Percentiles rank a stretch among this genome's conserved stretches.
Evolutionary conservation across 1,140 invertebrate species (phyloP).

Genomic region (Hylaeus volcanicus): DNA sequence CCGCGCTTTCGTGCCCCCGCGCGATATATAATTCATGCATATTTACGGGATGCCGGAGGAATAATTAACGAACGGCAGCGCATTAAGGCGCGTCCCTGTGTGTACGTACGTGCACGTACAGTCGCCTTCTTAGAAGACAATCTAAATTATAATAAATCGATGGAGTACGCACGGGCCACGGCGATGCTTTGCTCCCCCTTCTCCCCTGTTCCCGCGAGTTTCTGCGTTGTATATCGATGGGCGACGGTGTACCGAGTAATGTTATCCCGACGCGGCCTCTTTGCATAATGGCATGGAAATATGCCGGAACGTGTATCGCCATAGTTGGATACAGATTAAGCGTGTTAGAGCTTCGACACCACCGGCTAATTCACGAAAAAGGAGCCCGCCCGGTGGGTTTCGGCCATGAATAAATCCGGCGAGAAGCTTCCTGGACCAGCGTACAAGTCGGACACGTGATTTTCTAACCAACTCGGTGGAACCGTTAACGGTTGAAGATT

Average conservation of each 20-base stretch:
- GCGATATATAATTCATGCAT: constrained; percentile 70
- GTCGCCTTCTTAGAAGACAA: constrained; percentile 69
- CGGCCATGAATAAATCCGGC: constrained; percentile 63
- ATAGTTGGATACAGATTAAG: constrained; percentile 76
- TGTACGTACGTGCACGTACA: constrained; percentile 49
- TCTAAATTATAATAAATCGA: constrained; percentile 78
- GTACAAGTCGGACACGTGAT: too few species aligned
- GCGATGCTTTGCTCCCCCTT: constrained; percentile 54
- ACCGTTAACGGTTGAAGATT: too few species aligned
- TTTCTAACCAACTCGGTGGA: constrained; percentile 4
- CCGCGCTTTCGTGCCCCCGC: constrained; percentile 50
- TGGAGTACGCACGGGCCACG: constrained; percentile 60
- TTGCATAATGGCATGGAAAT: constrained; percentile 78
- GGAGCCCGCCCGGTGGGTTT: constrained; percentile 38
- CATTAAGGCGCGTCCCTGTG: constrained; percentile 57
- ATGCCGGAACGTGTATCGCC: constrained; percentile 75
- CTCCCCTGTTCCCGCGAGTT: not conserved
- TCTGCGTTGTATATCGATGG: constrained; percentile 50
- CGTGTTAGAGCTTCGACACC: constrained; percentile 73
- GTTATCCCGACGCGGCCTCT: constrained; percentile 69
- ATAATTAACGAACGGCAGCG: constrained; percentile 71
- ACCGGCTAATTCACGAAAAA: constrained; percentile 65
- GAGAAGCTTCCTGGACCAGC: not conserved
- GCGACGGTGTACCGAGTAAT: constrained; percentile 61
- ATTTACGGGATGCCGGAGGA: constrained; percentile 71